Evolutionary conservation across 2,113 vertebrate species (phyloP).

Genomic region (Eudorcas thomsonii): DNA sequence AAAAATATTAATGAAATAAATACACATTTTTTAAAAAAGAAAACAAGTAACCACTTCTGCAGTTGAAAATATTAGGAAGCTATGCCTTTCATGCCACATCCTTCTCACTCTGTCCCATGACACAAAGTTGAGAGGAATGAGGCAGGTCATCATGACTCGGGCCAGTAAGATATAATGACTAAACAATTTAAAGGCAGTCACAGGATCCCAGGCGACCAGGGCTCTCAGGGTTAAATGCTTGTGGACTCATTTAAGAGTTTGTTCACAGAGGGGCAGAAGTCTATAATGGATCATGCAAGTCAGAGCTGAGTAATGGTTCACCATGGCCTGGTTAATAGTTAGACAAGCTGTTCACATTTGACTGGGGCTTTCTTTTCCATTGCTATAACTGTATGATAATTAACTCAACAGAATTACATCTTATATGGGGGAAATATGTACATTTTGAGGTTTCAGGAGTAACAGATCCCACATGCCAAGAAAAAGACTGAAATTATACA

Average conservation of each 20-base stretch:
- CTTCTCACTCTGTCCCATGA: background rate
- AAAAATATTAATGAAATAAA: background rate
- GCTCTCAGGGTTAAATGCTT: conserved; percentile 76
- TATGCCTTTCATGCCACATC: background rate
- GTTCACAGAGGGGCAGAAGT: conserved; percentile 76
- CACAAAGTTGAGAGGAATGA: background rate
- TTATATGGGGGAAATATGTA: conserved; percentile 48
- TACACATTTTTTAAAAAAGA: background rate
- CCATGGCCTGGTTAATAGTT: conserved; percentile 81
- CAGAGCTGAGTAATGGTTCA: conserved; percentile 82
- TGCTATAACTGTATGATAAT: conserved; percentile 79
- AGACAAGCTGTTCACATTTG: conserved; percentile 78
- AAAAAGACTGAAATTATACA: conserved; percentile 45
- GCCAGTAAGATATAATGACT: conserved; percentile 77
- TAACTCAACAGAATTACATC: conserved; percentile 74
- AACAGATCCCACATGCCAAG: conserved; percentile 46
- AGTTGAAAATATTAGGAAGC: background rate
- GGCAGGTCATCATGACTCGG: conserved; percentile 63
- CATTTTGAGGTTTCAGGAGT: conserved; percentile 63
- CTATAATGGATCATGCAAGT: conserved; percentile 77
- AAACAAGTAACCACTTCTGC: background rate
- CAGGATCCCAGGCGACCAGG: conserved; percentile 68
- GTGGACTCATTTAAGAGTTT: conserved; percentile 80
- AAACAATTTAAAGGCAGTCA: conserved; percentile 69
- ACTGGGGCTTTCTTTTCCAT: conserved; percentile 79